Evolutionary conservation across 2,113 vertebrate genomes (phyloP).

Genomic region (Acanthisitta chloris): DNA sequence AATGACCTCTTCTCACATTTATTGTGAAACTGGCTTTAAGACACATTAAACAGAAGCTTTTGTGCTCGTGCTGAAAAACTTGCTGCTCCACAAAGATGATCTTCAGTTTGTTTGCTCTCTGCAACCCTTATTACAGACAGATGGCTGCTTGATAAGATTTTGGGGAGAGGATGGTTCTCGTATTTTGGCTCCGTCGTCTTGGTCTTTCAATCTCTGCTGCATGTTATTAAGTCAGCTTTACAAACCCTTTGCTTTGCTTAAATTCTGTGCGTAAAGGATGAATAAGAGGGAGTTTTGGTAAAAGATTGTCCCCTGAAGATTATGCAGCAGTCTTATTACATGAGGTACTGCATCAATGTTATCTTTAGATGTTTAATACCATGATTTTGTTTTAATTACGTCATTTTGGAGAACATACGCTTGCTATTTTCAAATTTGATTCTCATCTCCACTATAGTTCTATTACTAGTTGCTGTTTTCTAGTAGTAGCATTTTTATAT

Average conservation of each 20-base stretch:
- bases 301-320: background rate
- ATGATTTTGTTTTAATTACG: background rate
- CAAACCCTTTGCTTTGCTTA: background rate
- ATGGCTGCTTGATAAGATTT: background rate
- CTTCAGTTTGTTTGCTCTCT: conserved; percentile 44
- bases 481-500: background rate
- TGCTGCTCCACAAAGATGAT: background rate
- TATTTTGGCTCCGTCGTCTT: background rate
- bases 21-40: conserved; percentile 46
- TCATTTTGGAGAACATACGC: background rate
- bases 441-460: background rate
- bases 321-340: background rate
- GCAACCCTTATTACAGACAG: background rate
- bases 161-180: background rate
- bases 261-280: background rate
- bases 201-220: background rate
- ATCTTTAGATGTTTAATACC: background rate
- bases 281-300: background rate
- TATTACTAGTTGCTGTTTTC: background rate
- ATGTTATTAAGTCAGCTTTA: background rate
- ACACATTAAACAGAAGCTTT: conserved; percentile 45
- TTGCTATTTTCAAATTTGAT: background rate
- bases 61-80: conserved; percentile 6
- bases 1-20: conserved; percentile 67
- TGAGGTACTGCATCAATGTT: background rate